phyloP scores from a whole-genome alignment of 2,888 invertebrate genomes.

The Drosophila recens region DNA sequence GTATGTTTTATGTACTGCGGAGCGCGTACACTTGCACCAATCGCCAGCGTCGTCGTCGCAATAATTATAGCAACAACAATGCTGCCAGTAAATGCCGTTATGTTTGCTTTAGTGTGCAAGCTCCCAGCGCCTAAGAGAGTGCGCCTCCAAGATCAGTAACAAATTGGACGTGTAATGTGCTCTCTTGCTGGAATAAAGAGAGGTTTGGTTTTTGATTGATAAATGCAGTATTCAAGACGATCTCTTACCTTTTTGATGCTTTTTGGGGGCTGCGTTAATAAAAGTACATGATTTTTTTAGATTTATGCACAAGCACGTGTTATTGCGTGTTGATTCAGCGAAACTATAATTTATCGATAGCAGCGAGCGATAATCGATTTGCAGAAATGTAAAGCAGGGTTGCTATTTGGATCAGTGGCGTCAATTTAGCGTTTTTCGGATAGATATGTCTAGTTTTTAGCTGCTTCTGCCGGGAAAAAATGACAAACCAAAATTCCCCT shows the following conservation, averaged over 20 bases:
- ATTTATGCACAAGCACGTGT: not conserved
- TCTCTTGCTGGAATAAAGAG: not conserved
- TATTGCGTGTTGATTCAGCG: not conserved
- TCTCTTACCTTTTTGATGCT: not conserved
- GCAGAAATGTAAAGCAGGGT: not conserved
- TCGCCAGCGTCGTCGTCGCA: constrained; percentile 61
- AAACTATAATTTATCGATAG: constrained; percentile 6
- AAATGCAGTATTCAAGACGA: not conserved
- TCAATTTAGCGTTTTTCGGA: no score
- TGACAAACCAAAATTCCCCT: no score
- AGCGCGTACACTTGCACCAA: constrained; percentile 79
- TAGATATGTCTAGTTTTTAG: no score
- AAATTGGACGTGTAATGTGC: not conserved
- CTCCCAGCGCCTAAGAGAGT: constrained; percentile 28
- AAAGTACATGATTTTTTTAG: not conserved
- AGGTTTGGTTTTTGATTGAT: constrained; percentile 1
- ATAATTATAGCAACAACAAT: constrained; percentile 33
- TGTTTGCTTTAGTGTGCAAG: constrained; percentile 50
- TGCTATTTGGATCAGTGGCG: not conserved
- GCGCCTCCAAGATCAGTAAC: constrained; percentile 10
- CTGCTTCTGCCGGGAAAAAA: no score
- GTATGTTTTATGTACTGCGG: constrained; percentile 66
- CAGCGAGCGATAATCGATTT: constrained; percentile 3
- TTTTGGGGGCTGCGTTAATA: not conserved
- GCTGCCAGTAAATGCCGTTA: constrained; percentile 64